phyloP scores from a whole-genome alignment of 2,797 vertebrate species.

The Spheniscus humboldti region DNA sequence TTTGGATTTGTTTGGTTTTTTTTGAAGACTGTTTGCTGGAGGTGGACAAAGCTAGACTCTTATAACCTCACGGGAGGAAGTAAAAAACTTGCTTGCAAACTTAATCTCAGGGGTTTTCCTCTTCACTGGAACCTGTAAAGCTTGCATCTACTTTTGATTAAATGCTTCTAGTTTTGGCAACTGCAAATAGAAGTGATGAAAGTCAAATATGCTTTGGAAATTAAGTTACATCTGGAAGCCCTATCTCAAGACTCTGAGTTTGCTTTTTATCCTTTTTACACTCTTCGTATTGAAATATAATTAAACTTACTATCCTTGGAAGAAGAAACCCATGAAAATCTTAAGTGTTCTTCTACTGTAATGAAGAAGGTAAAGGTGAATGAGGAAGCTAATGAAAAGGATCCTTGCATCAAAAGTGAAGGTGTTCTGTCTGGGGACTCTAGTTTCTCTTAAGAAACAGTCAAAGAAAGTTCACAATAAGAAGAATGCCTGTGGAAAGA shows the following conservation, averaged over 20 bases:
- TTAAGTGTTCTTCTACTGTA: not conserved
- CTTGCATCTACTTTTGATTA: not conserved
- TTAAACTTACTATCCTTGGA: not conserved
- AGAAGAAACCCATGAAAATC: not conserved
- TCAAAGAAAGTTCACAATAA: not conserved
- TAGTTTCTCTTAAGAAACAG: not conserved
- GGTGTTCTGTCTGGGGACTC: not conserved
- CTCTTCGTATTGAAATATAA: not conserved
- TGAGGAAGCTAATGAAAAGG: not conserved
- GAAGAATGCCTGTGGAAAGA: not conserved
- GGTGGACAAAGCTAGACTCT: not conserved
- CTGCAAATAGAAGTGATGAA: not conserved
- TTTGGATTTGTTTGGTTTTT: not conserved
- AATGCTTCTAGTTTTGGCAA: not conserved
- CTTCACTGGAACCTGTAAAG: not conserved
- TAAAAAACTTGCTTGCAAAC: not conserved
- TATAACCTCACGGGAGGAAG: not conserved
- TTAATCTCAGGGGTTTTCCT: not conserved
- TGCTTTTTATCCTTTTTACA: not conserved
- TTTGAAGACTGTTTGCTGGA: not conserved
- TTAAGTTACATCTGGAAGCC: not conserved
- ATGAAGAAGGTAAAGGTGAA: not conserved
- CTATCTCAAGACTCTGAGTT: not conserved
- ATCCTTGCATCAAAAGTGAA: not conserved
- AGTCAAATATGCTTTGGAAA: not conserved